Evolutionary conservation across 2,797 vertebrate genomes (phyloP).

Genomic region (Selene dorsalis): DNA sequence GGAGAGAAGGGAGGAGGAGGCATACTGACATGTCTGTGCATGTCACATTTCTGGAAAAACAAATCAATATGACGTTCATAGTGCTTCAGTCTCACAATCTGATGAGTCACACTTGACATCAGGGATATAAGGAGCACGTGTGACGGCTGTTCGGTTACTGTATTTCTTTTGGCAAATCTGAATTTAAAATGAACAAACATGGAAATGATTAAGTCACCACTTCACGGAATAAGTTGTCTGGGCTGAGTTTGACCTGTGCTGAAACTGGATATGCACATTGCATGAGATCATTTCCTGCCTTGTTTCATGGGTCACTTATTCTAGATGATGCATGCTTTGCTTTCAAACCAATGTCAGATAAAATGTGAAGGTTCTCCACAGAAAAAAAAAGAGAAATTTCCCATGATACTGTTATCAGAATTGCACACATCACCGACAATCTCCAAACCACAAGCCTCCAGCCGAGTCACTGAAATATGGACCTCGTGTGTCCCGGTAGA

Average conservation of each 20-base stretch:
- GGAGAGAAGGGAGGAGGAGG: slow-evolving; percentile 21
- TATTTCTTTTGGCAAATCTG: slow-evolving; percentile 42
- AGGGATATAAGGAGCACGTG: slow-evolving; percentile 21
- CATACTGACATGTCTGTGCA: slow-evolving; percentile 46
- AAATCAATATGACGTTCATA: slow-evolving; percentile 47
- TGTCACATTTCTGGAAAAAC: slow-evolving; percentile 53
- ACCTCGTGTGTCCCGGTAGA: slow-evolving; percentile 26
- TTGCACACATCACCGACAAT: slow-evolving; percentile 30
- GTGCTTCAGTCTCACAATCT: slow-evolving; percentile 40
- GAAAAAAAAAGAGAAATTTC: slow-evolving; percentile 26
- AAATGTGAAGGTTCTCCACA: slow-evolving; percentile 46
- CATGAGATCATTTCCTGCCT: slow-evolving; percentile 72
- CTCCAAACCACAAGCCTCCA: slow-evolving; percentile 30
- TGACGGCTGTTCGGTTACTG: slow-evolving; percentile 17
- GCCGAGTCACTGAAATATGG: slow-evolving; percentile 31
- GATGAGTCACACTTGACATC: slow-evolving; percentile 57
- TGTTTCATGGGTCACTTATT: slow-evolving; percentile 67
- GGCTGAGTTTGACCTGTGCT: slow-evolving; percentile 42
- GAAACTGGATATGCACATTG: slow-evolving; percentile 43
- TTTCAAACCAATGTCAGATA: slow-evolving; percentile 56
- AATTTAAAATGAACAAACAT: slow-evolving; percentile 26
- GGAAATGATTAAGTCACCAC: slow-evolving; percentile 44
- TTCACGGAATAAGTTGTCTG: slow-evolving; percentile 45
- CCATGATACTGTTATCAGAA: slow-evolving; percentile 54
- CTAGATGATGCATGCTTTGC: slow-evolving; percentile 42